Evolutionary conservation across 2,888 invertebrate genomes (phyloP).

Genomic region (Nephrotoma appendiculata): DNA sequence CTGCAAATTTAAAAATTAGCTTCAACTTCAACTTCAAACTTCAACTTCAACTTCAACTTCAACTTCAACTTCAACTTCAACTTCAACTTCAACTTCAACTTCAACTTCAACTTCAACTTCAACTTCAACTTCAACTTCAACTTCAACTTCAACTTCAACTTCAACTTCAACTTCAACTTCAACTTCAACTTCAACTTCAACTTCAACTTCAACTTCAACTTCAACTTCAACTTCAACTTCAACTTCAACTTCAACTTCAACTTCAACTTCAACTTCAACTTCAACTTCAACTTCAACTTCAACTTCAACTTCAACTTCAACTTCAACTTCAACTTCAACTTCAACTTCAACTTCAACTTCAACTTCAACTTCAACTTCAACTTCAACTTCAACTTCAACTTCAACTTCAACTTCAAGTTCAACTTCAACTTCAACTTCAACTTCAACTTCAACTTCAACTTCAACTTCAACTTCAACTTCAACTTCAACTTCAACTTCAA

Average conservation of each 20-base stretch:
- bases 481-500: slow-evolving; percentile 8
- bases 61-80: slow-evolving; percentile 8
- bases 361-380: slow-evolving; percentile 7
- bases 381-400: slow-evolving; percentile 8
- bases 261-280: slow-evolving; percentile 5
- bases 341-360: slow-evolving; percentile 7
- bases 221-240: slow-evolving; percentile 7
- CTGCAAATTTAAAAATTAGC: no score
- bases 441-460: slow-evolving; percentile 8
- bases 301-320: slow-evolving; percentile 5
- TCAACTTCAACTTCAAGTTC: slow-evolving; percentile 7
- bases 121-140: slow-evolving; percentile 7
- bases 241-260: slow-evolving; percentile 8
- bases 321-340: slow-evolving; percentile 6
- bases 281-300: slow-evolving; percentile 8
- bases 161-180: slow-evolving; percentile 7
- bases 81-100: slow-evolving; percentile 5
- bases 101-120: slow-evolving; percentile 8
- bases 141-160: slow-evolving; percentile 7
- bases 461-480: slow-evolving; percentile 8
- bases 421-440: slow-evolving; percentile 8
- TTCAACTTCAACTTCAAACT: slow-evolving; percentile 8
- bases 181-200: slow-evolving; percentile 5
- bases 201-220: slow-evolving; percentile 8
- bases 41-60: slow-evolving; percentile 7